phyloP scores from a whole-genome alignment of 2,888 invertebrate genomes.

The Ormyrus thymus region DNA sequence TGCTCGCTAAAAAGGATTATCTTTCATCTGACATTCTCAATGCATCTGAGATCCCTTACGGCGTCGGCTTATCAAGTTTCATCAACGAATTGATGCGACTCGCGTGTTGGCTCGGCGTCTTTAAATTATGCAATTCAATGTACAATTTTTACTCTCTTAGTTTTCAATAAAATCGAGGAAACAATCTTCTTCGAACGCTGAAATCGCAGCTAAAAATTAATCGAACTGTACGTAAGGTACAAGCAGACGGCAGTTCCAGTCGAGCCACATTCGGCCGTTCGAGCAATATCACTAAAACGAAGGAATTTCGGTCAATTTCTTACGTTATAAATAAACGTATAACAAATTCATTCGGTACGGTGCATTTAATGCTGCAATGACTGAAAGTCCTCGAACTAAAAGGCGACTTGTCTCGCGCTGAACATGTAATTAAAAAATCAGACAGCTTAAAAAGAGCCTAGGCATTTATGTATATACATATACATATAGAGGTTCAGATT shows the following conservation, averaged over 20 bases:
- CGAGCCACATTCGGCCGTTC: conserved; percentile 26
- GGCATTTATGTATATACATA: conserved; percentile 56
- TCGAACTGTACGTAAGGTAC: conserved; percentile 39
- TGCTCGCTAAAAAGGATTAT: conserved; percentile 54
- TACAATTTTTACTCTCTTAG: conserved; percentile 44
- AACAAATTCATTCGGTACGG: conserved; percentile 28
- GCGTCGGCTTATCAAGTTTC: neutral
- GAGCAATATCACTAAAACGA: conserved; percentile 34
- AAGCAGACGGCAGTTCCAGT: conserved; percentile 49
- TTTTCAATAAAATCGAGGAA: conserved; percentile 38
- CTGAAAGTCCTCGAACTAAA: conserved; percentile 34
- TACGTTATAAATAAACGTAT: conserved; percentile 15
- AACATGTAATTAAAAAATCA: conserved; percentile 52
- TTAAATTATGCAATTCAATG: conserved; percentile 51
- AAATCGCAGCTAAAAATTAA: conserved; percentile 37
- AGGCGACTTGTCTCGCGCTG: conserved; percentile 36
- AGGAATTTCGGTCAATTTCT: conserved; percentile 27
- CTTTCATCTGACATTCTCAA: conserved; percentile 21
- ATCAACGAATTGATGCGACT: conserved; percentile 30
- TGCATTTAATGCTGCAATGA: conserved; percentile 14
- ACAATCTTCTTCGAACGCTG: conserved; percentile 42
- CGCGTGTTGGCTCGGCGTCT: conserved; percentile 47
- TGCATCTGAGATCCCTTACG: conserved; percentile 37
- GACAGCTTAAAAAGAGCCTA: conserved; percentile 55
- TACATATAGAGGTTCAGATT: conserved; percentile 51